Base-by-base conservation (phyloP, 2,113 vertebrate genomes). In the Australoheros scitulus region DNA sequence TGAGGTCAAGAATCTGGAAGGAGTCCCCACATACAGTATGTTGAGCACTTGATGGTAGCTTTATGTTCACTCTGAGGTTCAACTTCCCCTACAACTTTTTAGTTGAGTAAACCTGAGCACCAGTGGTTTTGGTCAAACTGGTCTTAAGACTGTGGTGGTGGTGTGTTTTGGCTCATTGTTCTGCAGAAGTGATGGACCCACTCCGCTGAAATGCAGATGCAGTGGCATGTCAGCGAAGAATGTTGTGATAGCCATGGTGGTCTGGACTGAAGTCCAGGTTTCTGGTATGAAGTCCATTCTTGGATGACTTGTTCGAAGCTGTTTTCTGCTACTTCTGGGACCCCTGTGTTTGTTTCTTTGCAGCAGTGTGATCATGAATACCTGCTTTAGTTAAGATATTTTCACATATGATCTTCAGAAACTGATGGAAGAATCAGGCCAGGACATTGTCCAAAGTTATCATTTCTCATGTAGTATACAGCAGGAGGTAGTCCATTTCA, bases 131-230 rank as follows among this genome's bases (percentile, higher is more conserved):
- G 14, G 38, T 60, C 58, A 74, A 81, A 61, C 15, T 41, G 20
- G 13, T 29, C 47, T 34, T 34, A 61, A 8, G 18, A 55, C 20
- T 17, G 18, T 55, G 43, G 18, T 36, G 26, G 18, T 34, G 60
- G 18, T 63, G 43, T 63, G 43, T n/a, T 61, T 47, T 77, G 75
- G 75, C 57, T 47, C 75, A 29, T 76, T 60, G 56, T 76, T 26
- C 36, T 58, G 22, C 22, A 41, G 34, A 76, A 59, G 58, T 29
- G 43, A 50, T 70, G 65, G 65, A 70, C 10, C 43, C 43, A 52
- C 17, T 70, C 65, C 32, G 65, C 50, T 70, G 24, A 52, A 29
- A 70, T 70, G 36, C 43, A 70, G 65, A 70, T 29, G 65, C 24
- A 50, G 47, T 68, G 41, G 15, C 3, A 1, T 70, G 64, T 29